Conservation (phyloP, 2,113 vertebrate species). For the Silurus meridionalis region DNA sequence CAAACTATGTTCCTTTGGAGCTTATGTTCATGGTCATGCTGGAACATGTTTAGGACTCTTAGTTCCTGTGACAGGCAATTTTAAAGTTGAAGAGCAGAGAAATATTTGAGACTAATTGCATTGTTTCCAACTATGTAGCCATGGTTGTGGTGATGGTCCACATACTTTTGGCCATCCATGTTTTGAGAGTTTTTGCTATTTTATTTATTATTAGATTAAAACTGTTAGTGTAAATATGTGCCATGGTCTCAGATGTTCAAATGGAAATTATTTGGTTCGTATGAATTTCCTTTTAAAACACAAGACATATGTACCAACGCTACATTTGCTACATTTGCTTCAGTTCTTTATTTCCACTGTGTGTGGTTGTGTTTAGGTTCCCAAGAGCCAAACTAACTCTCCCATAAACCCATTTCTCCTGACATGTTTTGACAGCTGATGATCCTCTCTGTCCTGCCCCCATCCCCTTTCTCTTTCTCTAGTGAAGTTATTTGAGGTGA, state of each 20-base stretch:
- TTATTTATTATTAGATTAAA: background rate
- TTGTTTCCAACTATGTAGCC: background rate
- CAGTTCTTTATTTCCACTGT: background rate
- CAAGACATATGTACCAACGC: background rate
- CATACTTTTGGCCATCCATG: background rate
- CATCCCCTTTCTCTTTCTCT: constrained; percentile 40
- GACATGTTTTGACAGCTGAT: constrained; percentile 20
- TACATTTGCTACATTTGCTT: constrained; percentile 4
- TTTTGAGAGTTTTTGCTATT: background rate
- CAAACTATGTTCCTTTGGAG: background rate
- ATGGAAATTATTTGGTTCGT: background rate
- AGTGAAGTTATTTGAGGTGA: constrained; percentile 97
- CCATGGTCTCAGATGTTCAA: background rate
- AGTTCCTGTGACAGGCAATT: too few relatives aligned
- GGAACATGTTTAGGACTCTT: background rate
- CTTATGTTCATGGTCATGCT: background rate
- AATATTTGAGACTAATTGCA: background rate
- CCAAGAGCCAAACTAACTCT: background rate
- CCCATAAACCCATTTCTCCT: background rate
- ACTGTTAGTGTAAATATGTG: background rate
- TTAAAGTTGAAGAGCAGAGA: background rate
- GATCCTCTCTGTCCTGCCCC: background rate
- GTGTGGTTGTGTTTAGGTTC: background rate
- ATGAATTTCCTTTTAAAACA: background rate
- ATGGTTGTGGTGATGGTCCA: background rate